Base-by-base conservation (phyloP, 1,140 invertebrate genomes). In the Melipona quadrifasciata region DNA sequence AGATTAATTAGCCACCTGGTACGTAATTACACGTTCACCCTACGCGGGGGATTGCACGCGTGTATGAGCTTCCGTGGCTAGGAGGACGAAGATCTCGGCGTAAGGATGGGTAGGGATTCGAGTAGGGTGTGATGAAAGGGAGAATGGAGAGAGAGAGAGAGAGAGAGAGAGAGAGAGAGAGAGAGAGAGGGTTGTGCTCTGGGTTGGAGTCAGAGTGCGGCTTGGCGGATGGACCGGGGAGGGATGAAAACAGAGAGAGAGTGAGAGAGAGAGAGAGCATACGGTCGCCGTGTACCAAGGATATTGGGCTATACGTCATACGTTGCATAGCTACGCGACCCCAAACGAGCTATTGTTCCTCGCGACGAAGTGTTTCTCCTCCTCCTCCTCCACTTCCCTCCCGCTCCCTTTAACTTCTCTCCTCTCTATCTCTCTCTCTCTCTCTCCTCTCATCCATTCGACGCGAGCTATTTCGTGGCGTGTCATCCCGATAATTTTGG, bases 261-360 rank as follows among this genome's bases (percentile, higher is more conserved):
- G 39, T 31, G 67, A 61, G 76, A 17, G 78, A 64, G 61, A 71
- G 31, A 31, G 39, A 39, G 39, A 82, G 71, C 86, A 82, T 89
- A 80, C 71, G 79, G 53, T 47, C 77, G 73, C 70, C 79, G 71
- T 89, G 86, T 90, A 87, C 88, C 86, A 89, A 87, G 89, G 88
- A 87, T 90, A 90, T 90, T 90, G 89, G 88, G 76, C 88, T 86
- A 90, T 90, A 87, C 82, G 86, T 90, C 89, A 90, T 89, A 89
- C 87, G 79, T 89, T 87, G 88, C 88, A 89, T 89, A 89, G 78
- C 85, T 89, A 89, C 61, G 85, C 87, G 87, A 89, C 75, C 87
- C 88, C 88, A 89, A 89, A 89, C 88, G 87, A 89, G 88, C 88
- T 89, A 89, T 89, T 89, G 87, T 89, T 89, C 87, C 82, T 89